phyloP scores from a whole-genome alignment of 2,113 vertebrate species.

The Scophthalmus maximus region DNA sequence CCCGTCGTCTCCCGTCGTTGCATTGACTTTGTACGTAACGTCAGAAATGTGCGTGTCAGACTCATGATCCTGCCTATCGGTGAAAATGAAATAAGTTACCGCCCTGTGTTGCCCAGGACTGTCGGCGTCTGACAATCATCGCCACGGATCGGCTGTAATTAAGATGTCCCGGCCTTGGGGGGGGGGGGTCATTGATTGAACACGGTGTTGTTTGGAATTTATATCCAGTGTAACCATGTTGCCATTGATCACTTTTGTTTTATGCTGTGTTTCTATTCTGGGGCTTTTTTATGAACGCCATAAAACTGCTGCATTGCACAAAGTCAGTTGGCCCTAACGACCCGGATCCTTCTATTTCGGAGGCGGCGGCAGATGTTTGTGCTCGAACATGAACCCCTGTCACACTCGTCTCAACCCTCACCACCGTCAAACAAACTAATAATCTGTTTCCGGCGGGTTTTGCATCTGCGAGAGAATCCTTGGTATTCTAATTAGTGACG shows the following conservation, averaged over 20 bases:
- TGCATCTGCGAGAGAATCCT: too few relatives aligned
- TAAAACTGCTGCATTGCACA: slow-evolving; percentile 8
- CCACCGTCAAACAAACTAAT: not conserved
- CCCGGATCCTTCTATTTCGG: not conserved
- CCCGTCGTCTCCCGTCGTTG: too few relatives aligned
- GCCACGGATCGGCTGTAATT: slow-evolving; percentile 31
- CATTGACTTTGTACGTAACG: too few relatives aligned
- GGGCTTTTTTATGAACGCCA: not conserved
- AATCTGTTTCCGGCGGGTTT: not conserved
- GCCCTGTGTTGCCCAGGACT: slow-evolving; percentile 9
- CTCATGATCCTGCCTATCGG: not conserved
- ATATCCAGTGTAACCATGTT: slow-evolving; percentile 25
- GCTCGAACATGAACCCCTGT: not conserved
- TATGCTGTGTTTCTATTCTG: not conserved
- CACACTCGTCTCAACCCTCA: too few relatives aligned
- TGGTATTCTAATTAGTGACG: too few relatives aligned
- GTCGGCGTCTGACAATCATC: too few relatives aligned
- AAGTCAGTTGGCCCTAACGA: not conserved
- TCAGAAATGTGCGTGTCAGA: too few relatives aligned
- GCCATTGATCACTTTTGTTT: slow-evolving; percentile 32
- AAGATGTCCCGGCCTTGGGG: slow-evolving; percentile 10
- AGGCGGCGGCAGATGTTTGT: slow-evolving; percentile 5
- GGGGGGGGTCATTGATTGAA: slow-evolving; percentile 54
- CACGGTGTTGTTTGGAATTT: slow-evolving; percentile 24
- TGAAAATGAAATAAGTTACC: slow-evolving; percentile 16